Evolutionary conservation across 2,797 vertebrate species (phyloP).

Genomic region (Champsocephalus gunnari): DNA sequence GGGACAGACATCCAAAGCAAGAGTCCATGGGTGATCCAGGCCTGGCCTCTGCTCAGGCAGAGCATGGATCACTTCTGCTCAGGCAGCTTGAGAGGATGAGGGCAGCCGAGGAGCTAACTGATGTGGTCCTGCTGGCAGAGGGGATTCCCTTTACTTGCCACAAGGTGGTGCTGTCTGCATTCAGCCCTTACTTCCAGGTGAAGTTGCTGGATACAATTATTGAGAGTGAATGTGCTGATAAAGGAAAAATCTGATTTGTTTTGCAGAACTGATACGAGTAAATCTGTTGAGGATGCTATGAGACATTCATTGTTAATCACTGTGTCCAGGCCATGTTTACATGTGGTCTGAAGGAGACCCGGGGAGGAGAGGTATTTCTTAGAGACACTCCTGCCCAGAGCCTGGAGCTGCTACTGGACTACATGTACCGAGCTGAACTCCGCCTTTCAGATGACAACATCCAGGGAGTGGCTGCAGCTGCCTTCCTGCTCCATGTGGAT

Average conservation of each 20-base stretch:
- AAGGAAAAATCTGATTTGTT: not conserved
- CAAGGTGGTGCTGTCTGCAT: constrained; percentile 90
- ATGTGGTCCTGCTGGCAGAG: constrained; percentile 89
- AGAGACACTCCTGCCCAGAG: constrained; percentile 87
- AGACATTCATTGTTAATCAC: not conserved
- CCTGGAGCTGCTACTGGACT: constrained; percentile 83
- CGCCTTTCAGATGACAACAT: constrained; percentile 85
- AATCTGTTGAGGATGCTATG: not conserved
- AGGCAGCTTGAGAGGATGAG: constrained; percentile 87
- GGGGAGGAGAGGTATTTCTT: constrained; percentile 85
- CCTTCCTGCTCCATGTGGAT: constrained; percentile 91
- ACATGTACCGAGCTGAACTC: constrained; percentile 87
- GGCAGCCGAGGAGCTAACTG: constrained; percentile 84
- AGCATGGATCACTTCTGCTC: constrained; percentile 85
- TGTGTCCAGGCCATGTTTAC: constrained; percentile 85
- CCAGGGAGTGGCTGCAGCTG: constrained; percentile 87
- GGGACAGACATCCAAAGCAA: constrained; percentile 1
- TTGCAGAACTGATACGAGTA: not conserved
- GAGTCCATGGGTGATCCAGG: constrained; percentile 55
- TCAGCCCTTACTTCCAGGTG: constrained; percentile 92
- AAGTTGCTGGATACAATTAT: constrained; percentile 39
- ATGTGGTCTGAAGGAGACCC: constrained; percentile 89
- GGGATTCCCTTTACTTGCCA: constrained; percentile 89
- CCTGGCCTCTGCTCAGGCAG: constrained; percentile 36
- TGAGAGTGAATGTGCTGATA: not conserved